Evolutionary conservation across 23 tunicate genomes (phyloP).

Genomic region (Trididemnum clinides): DNA sequence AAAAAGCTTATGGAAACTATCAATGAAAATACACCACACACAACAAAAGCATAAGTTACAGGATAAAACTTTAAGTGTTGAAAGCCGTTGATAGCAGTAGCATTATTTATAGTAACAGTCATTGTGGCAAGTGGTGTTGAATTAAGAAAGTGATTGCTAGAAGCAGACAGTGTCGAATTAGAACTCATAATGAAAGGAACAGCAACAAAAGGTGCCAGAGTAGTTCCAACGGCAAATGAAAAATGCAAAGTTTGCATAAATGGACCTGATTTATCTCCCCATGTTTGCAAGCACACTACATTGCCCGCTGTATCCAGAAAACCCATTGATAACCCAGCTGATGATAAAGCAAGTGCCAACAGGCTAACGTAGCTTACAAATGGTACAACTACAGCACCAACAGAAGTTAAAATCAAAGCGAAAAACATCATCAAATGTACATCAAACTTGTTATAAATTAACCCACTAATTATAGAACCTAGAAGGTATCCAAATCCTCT

Average conservation of each 20-base stretch:
- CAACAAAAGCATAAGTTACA: slow-evolving; percentile 60
- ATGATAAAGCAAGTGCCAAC: slow-evolving; percentile 38
- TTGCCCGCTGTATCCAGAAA: slow-evolving; percentile 82
- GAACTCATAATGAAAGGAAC: slow-evolving; percentile 63
- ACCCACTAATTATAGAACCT: slow-evolving; percentile 75
- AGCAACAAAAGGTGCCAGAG: slow-evolving; percentile 61
- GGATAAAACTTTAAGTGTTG: not conserved
- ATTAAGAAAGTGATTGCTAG: not conserved
- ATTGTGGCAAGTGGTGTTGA: not conserved
- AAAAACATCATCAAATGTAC: slow-evolving; percentile 38
- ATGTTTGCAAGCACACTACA: slow-evolving; percentile 71
- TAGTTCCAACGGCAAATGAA: slow-evolving; percentile 81
- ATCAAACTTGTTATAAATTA: slow-evolving; percentile 32
- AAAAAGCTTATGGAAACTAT: slow-evolving; percentile 46
- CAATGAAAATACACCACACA: slow-evolving; percentile 21
- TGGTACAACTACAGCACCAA: slow-evolving; percentile 48
- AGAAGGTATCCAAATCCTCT: slow-evolving; percentile 68
- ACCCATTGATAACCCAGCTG: slow-evolving; percentile 74
- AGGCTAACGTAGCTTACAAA: slow-evolving; percentile 1
- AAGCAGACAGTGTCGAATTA: not conserved
- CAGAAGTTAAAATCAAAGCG: slow-evolving; percentile 39
- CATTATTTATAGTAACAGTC: not conserved
- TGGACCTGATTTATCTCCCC: slow-evolving; percentile 83
- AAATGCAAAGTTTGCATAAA: slow-evolving; percentile 79
- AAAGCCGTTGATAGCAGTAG: not conserved